Evolutionary conservation across 2,113 vertebrate species (phyloP).

Genomic region (Silurus asotus): DNA sequence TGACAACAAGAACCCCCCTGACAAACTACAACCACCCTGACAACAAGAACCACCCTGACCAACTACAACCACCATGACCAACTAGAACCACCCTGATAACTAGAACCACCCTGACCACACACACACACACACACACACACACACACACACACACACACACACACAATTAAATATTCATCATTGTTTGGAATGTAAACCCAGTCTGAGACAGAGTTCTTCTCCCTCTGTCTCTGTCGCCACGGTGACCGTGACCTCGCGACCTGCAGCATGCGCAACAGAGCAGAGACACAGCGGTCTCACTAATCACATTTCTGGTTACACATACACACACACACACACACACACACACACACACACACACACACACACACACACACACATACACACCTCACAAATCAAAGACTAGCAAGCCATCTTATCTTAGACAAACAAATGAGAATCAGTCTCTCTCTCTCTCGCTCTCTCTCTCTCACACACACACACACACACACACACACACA

Average conservation of each 20-base stretch:
- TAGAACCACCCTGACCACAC: no score
- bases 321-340: neutral
- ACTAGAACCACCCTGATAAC: no score
- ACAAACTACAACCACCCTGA: no score
- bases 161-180: neutral
- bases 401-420: neutral
- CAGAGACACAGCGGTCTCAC: neutral
- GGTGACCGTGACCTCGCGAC: neutral
- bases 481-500: no score
- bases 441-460: neutral
- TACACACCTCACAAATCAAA: neutral
- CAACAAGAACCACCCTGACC: no score
- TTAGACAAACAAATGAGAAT: neutral
- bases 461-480: neutral
- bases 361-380: conserved; percentile 15
- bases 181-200: neutral
- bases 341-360: conserved; percentile 11
- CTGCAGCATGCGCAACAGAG: conserved; percentile 6
- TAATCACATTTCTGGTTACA: conserved; percentile 32
- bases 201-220: neutral
- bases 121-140: neutral
- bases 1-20: no score
- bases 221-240: neutral
- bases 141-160: neutral
- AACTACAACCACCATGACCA: no score